Evolutionary conservation across 1,140 invertebrate species (phyloP), one percentile per base, ranked within the genome.

Genomic region (Lysiphlebus fabarum): DNA sequence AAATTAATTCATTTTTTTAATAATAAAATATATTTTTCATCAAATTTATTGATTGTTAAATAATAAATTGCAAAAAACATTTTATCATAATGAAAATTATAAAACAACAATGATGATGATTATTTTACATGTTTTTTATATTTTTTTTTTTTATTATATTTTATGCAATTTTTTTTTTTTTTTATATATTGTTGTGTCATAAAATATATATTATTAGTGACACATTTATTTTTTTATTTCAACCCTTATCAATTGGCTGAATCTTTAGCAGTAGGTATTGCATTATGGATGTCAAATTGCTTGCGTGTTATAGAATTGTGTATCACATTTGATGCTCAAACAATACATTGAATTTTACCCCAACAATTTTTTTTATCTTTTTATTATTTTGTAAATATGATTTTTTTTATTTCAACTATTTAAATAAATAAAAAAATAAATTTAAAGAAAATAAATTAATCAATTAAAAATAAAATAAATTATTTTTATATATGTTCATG

Each of bases 241-340:
- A 69, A 67, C 17, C 17, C 17, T 76, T 77, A 78, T 78, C 76
- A 75, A 59, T 63, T 59, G 61, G 64, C 61, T 61, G 67, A 68
- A 78, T 77, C 76, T 73, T 61, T 51, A 57, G 40, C 66, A 63
- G 65, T 62, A 34, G 54, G n/a, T 12, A 37, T 9, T 65, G 70
- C 71, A 76, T 78, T 75, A 78, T 76, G 71, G 70, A 76, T 76
- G 65, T 68, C 49, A 26, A 26, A 38, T 50, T 36, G 41, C 68
- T 77, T 71, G 76, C 76, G 75, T 77, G 76, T 70, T 67, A 63
- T 26, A 26, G 17, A 26, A 26, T 26, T 26, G 63, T 59, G 58
- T 61, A 56, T 40, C 7, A 1, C 38, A 51, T 51, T 51, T 51
- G 49, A 36, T 36, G 36, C 49, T 51, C 49, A 7, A 51, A 36